Percentiles rank a stretch among this genome's conserved stretches.
Conservation (phyloP, 2,888 invertebrate genomes). For the Apamea anceps region DNA sequence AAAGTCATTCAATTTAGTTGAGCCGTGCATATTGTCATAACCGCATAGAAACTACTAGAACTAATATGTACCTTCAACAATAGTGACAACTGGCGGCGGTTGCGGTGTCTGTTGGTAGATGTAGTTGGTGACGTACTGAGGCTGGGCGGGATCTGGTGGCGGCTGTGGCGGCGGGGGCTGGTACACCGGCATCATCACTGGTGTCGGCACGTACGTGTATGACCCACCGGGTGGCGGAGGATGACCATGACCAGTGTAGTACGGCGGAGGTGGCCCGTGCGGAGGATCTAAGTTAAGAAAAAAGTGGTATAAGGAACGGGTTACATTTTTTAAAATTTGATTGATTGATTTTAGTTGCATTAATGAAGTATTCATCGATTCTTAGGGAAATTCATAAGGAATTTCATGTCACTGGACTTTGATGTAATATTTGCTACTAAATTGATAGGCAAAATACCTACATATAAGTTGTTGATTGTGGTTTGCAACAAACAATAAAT, state of each 20-base stretch:
- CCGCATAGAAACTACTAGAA: background rate
- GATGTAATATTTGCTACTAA: background rate
- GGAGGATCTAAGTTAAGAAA: constrained; percentile 74
- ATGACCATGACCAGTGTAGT: constrained; percentile 52
- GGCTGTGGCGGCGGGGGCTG: constrained; percentile 73
- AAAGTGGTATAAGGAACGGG: background rate
- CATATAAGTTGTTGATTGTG: background rate
- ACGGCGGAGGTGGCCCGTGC: constrained; percentile 67
- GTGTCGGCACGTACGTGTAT: constrained; percentile 79
- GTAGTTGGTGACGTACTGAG: constrained; percentile 82
- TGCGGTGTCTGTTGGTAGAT: constrained; percentile 74
- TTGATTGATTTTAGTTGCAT: background rate
- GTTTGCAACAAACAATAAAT: constrained; percentile 2
- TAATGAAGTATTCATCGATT: background rate
- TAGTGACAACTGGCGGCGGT: constrained; percentile 67
- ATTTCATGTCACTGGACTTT: background rate
- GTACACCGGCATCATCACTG: constrained; percentile 84
- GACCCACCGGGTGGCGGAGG: constrained; percentile 70
- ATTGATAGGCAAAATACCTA: background rate
- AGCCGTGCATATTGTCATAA: background rate
- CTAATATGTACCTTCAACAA: constrained; percentile 62
- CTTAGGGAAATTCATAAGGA: background rate
- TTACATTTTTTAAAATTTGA: no score
- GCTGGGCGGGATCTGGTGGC: constrained; percentile 65
- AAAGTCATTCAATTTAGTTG: background rate